A percentile compares a stretch with the other conserved stretches of the same genome.
These are phyloP conservation scores for Tamias sibiricus DNA, from an alignment of 2,113 vertebrate genomes.

Conservation along the genomic window DNA sequence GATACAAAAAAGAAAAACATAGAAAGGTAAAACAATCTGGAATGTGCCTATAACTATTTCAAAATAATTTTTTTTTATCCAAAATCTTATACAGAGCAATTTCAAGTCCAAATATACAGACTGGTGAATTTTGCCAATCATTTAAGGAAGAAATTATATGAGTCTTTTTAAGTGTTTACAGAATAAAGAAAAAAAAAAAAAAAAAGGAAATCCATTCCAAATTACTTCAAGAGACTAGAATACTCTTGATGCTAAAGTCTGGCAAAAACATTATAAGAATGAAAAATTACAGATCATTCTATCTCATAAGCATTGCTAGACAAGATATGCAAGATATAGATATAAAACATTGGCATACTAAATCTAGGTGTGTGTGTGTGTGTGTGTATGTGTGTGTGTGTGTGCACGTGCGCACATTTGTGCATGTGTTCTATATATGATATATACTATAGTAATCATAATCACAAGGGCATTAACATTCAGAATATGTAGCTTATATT, in stretches of 20 bases:
- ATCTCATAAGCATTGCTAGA: background rate
- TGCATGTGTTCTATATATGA: background rate
- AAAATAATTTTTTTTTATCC: background rate
- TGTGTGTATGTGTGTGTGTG: background rate
- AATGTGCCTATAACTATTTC: background rate
- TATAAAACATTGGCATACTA: background rate
- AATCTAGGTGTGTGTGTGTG: background rate
- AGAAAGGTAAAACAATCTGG: background rate
- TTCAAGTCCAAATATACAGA: background rate
- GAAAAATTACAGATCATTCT: background rate
- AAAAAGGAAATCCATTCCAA: background rate
- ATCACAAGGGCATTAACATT: background rate
- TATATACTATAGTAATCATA: background rate
- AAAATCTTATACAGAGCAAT: background rate
- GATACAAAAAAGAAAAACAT: background rate
- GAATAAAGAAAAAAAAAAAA: background rate
- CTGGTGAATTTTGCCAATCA: background rate
- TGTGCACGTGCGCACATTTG: too few species aligned
- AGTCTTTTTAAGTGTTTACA: background rate
- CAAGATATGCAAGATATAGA: background rate
- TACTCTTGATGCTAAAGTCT: background rate
- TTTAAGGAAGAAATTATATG: background rate
- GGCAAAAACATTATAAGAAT: background rate
- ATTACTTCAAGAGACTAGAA: background rate
- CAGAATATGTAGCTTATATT: background rate